Evolutionary conservation across 1,140 invertebrate species (phyloP).

Genomic region (Calephelis virginiensis): DNA sequence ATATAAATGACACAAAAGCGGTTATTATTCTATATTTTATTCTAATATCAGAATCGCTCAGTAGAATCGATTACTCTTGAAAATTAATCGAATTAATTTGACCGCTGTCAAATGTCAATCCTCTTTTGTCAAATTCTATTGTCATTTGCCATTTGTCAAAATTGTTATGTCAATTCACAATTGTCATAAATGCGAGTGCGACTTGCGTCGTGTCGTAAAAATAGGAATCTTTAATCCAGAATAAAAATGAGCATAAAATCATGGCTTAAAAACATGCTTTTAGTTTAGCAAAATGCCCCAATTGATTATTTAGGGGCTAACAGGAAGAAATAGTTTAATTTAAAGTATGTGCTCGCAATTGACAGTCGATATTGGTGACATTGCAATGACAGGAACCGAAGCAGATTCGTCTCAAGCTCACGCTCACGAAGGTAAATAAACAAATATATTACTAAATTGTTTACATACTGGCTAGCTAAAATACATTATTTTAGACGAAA

Average conservation of each 20-base stretch:
- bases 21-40: too few relatives aligned
- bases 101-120: too few relatives aligned
- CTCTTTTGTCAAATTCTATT: too few relatives aligned
- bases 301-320: not conserved
- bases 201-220: conserved; percentile 1
- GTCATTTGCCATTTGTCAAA: too few relatives aligned
- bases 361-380: conserved; percentile 55
- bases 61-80: too few relatives aligned
- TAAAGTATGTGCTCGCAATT: conserved; percentile 35
- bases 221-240: not conserved
- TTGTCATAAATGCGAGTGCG: too few relatives aligned
- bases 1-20: too few relatives aligned
- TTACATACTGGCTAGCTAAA: not conserved
- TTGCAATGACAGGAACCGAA: conserved; percentile 55
- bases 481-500: not conserved
- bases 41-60: too few relatives aligned
- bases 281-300: not conserved
- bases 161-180: not conserved
- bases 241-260: not conserved
- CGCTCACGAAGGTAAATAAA: conserved; percentile 69
- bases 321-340: not conserved
- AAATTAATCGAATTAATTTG: too few relatives aligned
- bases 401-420: conserved; percentile 66
- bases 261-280: not conserved
- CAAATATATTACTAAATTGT: conserved; percentile 30